Percentiles rank a stretch among this genome's conserved stretches.
Evolutionary conservation across 35 echinoderm and acorn worm genomes (phyloP).

Genomic region (Acanthaster planci): DNA sequence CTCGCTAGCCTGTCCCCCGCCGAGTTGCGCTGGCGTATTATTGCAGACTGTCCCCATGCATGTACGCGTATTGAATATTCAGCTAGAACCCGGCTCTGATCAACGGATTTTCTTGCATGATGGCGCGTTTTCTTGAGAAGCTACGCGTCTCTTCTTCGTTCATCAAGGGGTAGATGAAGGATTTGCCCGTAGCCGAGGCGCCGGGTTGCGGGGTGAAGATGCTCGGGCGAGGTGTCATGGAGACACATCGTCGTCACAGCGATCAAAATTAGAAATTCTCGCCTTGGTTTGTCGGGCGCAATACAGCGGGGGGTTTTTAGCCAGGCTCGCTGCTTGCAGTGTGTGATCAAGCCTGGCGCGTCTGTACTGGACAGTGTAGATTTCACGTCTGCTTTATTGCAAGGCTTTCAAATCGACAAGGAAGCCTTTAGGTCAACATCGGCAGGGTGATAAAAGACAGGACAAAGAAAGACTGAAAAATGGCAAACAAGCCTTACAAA

Average conservation of each 20-base stretch:
- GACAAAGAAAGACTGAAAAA: too few relatives aligned
- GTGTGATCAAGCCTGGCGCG: too few relatives aligned
- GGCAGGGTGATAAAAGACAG: too few relatives aligned
- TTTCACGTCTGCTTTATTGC: too few relatives aligned
- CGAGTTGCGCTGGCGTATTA: neutral
- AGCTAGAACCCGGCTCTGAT: too few relatives aligned
- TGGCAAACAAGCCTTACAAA: neutral
- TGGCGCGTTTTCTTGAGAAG: too few relatives aligned
- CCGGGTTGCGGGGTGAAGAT: neutral
- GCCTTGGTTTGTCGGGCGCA: neutral
- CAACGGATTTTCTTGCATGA: too few relatives aligned
- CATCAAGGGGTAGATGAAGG: neutral
- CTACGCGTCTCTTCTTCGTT: neutral
- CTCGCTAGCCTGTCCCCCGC: neutral
- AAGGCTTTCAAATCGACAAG: too few relatives aligned
- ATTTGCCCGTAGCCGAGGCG: neutral
- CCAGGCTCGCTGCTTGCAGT: neutral
- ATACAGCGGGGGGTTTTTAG: neutral
- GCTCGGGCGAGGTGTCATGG: neutral
- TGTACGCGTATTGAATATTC: neutral
- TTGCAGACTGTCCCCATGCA: neutral
- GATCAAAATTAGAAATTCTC: constrained; percentile 32
- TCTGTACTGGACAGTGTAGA: too few relatives aligned
- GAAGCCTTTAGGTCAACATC: too few relatives aligned
- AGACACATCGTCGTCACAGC: constrained; percentile 15